Percentiles rank a stretch among this genome's conserved stretches.
These are phyloP conservation scores for Bombylius major DNA, from an alignment of 2,888 invertebrate genomes.

Conservation along the genomic window DNA sequence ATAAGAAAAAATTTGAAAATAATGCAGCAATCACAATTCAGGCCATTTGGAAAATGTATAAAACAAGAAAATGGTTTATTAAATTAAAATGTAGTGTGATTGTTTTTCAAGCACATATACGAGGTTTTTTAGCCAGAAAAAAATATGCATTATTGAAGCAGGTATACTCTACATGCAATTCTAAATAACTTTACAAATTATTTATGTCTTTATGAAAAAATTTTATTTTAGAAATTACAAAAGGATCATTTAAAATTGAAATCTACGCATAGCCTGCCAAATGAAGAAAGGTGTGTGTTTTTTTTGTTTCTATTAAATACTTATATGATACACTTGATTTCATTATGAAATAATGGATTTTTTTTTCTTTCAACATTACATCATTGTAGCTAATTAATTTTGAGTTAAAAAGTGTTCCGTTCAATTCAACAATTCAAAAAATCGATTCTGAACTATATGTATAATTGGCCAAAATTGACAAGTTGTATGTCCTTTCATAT, in stretches of 20 bases:
- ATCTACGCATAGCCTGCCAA: conserved; percentile 38
- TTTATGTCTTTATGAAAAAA: not conserved
- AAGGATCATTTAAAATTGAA: conserved; percentile 19
- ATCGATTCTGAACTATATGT: no score
- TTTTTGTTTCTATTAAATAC: not conserved
- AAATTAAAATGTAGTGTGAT: conserved; percentile 47
- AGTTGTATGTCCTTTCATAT: no score
- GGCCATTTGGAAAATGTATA: conserved; percentile 61
- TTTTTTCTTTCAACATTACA: no score
- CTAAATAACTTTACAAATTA: no score
- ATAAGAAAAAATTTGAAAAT: conserved; percentile 41
- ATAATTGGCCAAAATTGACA: no score
- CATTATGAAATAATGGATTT: no score
- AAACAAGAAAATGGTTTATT: conserved; percentile 51
- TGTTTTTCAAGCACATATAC: conserved; percentile 57
- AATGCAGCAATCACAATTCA: conserved; percentile 59
- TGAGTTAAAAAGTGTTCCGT: no score
- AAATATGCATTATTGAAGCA: conserved; percentile 35
- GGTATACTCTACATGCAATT: conserved; percentile 6
- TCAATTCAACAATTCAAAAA: no score
- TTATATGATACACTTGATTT: not conserved
- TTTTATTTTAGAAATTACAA: conserved; percentile 16
- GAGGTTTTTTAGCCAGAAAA: conserved; percentile 52
- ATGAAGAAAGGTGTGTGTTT: conserved; percentile 15
- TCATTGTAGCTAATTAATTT: no score